Base-by-base conservation (phyloP, 2,113 vertebrate species). In the Cryptomyrus ogoouensis region DNA sequence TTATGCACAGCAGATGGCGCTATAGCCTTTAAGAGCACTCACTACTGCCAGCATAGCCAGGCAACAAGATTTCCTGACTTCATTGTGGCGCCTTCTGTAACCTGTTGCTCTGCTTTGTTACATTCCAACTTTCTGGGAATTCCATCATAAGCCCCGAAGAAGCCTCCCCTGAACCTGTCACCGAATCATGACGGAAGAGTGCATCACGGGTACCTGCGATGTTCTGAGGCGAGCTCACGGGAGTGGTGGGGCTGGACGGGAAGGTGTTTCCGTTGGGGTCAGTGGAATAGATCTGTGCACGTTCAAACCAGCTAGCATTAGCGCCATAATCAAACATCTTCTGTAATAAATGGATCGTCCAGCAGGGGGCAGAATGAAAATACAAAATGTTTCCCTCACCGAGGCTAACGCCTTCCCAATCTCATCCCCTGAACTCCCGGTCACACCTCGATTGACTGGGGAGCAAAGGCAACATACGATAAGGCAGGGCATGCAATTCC, bases 381-480 rank as follows among this genome's bases (percentile, higher is more conserved):
- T 3, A 0, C 19, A 5, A 46, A 88, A 27, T 87, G 6, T 87
- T n/a, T 5, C 12, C 90, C 97, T 97, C 95, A 99, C 98, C 92
- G 98, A 99, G 93, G 98, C 98, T 92, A 99, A 94, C 6, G 98
- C 98, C 95, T 99, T 99, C 92, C 98, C 98, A 9, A 99, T 97
- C 6, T 98, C 98, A 0, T 98, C 98, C 47, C 98, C 98, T 0
- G 98, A 99, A 94, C 98, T 99, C 91, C 97, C 96, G 4, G 96
- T 94, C 83, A 94, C 94, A 86, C 95, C 96, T 83, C 97, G 95
- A 92, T 97, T 97, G 49, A 95, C 98, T 99, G 93, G 19, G 87
- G 50, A 19, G 31, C 1, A 84, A 39, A 84, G 58, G 89, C 12
- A 86, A 3, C 5, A 44, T 49, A 27, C 74, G 84, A 56, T 87